Percentiles rank a stretch among this genome's conserved stretches.
phyloP scores from a whole-genome alignment of 2,888 invertebrate species.

The Nycteola revayana region DNA sequence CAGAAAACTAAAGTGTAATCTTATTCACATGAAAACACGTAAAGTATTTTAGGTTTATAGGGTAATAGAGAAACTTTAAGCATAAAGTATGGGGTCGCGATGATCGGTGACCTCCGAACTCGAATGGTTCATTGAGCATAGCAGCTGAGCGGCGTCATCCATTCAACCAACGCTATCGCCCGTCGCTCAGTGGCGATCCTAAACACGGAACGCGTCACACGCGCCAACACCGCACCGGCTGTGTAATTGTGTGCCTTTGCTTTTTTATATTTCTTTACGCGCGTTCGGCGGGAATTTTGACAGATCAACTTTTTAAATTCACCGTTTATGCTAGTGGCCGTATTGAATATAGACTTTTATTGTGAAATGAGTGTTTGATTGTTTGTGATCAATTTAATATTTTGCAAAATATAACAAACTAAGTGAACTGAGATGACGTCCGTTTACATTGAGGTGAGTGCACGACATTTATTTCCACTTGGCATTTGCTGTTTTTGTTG shows the following conservation, averaged over 20 bases:
- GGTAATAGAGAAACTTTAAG: constrained; percentile 65
- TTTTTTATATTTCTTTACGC: constrained; percentile 45
- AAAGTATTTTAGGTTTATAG: constrained; percentile 41
- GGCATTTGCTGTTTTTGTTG: constrained; percentile 70
- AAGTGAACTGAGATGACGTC: constrained; percentile 65
- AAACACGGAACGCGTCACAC: constrained; percentile 77
- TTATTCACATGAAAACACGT: constrained; percentile 1
- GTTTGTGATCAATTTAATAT: constrained; percentile 51
- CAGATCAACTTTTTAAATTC: constrained; percentile 31
- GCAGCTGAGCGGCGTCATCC: constrained; percentile 68
- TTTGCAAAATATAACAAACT: constrained; percentile 53
- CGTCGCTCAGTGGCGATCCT: constrained; percentile 69
- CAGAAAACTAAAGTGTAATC: constrained; percentile 2
- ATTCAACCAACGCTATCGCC: constrained; percentile 57
- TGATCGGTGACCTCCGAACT: constrained; percentile 75
- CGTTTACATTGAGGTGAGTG: constrained; percentile 76
- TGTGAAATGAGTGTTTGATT: constrained; percentile 69
- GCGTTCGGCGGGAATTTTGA: constrained; percentile 66
- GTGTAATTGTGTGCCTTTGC: constrained; percentile 52
- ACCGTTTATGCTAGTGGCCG: constrained; percentile 12
- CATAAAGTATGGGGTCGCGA: constrained; percentile 62
- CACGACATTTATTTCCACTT: constrained; percentile 66
- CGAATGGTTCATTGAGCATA: constrained; percentile 76
- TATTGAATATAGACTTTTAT: constrained; percentile 15
- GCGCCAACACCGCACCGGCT: constrained; percentile 59